Conservation (phyloP, 2,888 invertebrate species). For the Polia nebulosa region DNA sequence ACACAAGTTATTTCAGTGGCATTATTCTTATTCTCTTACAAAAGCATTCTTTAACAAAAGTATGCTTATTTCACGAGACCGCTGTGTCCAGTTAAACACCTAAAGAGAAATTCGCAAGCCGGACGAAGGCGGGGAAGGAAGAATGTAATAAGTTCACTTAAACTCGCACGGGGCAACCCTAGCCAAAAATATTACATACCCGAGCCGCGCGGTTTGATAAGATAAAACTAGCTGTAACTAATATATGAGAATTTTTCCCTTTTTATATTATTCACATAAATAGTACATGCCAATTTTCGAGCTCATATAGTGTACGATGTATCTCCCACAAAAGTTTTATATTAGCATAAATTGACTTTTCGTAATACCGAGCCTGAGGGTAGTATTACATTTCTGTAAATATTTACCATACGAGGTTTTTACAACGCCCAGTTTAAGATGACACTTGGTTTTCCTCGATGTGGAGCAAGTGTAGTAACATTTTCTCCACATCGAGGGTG, state of each 20-base stretch:
- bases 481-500: conserved; percentile 25
- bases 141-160: conserved; percentile 41
- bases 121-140: conserved; percentile 24
- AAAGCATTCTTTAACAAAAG: conserved; percentile 15
- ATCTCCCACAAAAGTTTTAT: conserved; percentile 71
- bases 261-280: conserved; percentile 46
- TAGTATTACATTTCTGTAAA: conserved; percentile 76
- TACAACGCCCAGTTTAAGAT: conserved; percentile 54
- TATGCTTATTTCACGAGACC: conserved; percentile 22
- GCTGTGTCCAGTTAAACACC: conserved; percentile 27
- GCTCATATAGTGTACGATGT: conserved; percentile 68
- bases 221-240: conserved; percentile 43
- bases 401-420: conserved; percentile 72
- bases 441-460: conserved; percentile 42
- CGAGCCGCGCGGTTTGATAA: conserved; percentile 28
- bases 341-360: conserved; percentile 78
- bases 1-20: conserved; percentile 8
- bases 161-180: conserved; percentile 27
- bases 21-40: background rate
- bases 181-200: conserved; percentile 31
- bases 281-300: conserved; percentile 65
- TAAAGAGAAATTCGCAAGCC: conserved; percentile 18
- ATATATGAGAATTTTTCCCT: conserved; percentile 37
- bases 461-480: too few relatives aligned
- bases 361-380: conserved; percentile 73